Evolutionary conservation across 2,113 vertebrate species (phyloP).

Genomic region (Phasianus colchicus): DNA sequence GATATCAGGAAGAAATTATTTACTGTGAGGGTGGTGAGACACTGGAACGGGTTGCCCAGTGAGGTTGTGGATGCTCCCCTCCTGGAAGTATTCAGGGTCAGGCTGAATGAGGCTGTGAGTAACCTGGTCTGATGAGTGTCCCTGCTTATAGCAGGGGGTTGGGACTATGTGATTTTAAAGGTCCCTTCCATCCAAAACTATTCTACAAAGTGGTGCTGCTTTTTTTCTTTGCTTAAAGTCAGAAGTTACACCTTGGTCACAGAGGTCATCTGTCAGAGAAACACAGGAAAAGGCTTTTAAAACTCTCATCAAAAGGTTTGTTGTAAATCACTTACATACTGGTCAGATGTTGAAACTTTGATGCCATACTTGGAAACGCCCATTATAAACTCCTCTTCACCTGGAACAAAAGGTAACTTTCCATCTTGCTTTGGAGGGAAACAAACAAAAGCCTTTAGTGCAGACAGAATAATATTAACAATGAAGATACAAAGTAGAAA

Average conservation of each 20-base stretch:
- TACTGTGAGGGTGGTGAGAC: too few species aligned
- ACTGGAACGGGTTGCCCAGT: too few species aligned
- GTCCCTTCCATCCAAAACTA: too few species aligned
- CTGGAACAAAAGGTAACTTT: conserved; percentile 94
- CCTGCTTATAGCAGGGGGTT: too few species aligned
- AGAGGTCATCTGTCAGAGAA: neutral
- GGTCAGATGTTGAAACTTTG: conserved; percentile 92
- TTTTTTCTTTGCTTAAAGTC: neutral
- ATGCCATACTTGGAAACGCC: conserved; percentile 95
- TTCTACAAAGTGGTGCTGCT: neutral
- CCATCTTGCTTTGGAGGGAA: conserved; percentile 91
- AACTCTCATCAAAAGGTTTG: neutral
- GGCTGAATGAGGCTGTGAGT: too few species aligned
- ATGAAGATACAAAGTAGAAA: neutral
- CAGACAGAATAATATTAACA: neutral
- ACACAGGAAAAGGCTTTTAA: neutral
- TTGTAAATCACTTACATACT: conserved; percentile 88
- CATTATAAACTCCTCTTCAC: conserved; percentile 94
- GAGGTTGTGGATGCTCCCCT: too few species aligned
- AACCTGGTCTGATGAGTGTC: too few species aligned
- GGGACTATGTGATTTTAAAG: too few species aligned
- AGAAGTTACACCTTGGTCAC: neutral
- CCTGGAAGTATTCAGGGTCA: too few species aligned
- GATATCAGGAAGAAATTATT: too few species aligned
- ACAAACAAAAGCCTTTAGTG: conserved; percentile 45